phyloP scores from a whole-genome alignment of 1,140 invertebrate species.

The Drosophila nannoptera region DNA sequence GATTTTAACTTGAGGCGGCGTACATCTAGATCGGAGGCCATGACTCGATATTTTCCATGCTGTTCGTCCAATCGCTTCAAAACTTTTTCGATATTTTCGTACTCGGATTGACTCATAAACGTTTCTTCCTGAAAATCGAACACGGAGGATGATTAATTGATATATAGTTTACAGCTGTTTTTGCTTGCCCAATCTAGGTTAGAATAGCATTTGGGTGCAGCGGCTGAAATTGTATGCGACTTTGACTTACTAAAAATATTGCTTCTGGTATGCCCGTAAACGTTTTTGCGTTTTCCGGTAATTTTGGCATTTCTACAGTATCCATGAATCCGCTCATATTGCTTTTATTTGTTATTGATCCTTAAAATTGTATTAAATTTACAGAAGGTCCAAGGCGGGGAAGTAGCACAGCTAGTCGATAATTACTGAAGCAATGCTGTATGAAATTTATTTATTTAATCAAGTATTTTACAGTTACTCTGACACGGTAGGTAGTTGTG shows the following conservation, averaged over 20 bases:
- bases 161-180: conserved; percentile 45
- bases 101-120: conserved; percentile 92
- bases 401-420: conserved; percentile 44
- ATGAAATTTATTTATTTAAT: neutral
- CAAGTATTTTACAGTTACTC: conserved; percentile 4
- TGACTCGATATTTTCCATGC: conserved; percentile 97
- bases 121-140: conserved; percentile 87
- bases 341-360: conserved; percentile 33
- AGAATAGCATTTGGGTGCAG: conserved; percentile 33
- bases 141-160: conserved; percentile 61
- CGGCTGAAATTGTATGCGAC: conserved; percentile 7
- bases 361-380: conserved; percentile 56
- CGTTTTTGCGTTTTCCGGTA: conserved; percentile 83
- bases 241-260: conserved; percentile 86
- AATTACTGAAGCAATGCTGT: conserved; percentile 31
- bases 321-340: conserved; percentile 77
- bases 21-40: conserved; percentile 93
- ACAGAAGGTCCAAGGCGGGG: conserved; percentile 59
- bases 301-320: conserved; percentile 78
- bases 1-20: conserved; percentile 90
- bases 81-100: conserved; percentile 90
- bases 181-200: conserved; percentile 54
- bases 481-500: neutral
- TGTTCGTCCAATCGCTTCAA: conserved; percentile 92
- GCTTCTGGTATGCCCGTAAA: conserved; percentile 90